phyloP scores from a whole-genome alignment of 2,797 vertebrate species.

The Peromyscus eremicus region DNA sequence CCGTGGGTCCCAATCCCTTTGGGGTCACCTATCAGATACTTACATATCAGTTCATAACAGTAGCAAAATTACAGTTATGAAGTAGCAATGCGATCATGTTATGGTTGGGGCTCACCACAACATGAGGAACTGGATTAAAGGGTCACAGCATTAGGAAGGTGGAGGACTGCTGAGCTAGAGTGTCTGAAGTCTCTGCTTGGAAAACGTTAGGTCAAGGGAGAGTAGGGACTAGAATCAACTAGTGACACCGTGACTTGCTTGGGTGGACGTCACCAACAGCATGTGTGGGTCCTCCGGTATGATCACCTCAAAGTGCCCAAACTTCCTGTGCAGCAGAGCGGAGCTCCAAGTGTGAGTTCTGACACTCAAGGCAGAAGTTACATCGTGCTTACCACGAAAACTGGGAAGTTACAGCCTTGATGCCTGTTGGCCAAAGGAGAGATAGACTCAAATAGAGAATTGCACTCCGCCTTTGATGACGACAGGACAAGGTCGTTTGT shows the following conservation, averaged over 20 bases:
- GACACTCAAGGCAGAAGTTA: background rate
- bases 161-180: background rate
- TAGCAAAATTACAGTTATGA: background rate
- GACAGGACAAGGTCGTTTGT: background rate
- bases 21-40: background rate
- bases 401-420: background rate
- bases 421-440: background rate
- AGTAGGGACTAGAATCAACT: background rate
- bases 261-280: background rate
- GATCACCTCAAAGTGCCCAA: background rate
- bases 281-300: background rate
- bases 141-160: background rate
- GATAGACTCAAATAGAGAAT: background rate
- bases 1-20: background rate
- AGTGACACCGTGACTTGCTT: background rate
- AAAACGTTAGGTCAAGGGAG: background rate
- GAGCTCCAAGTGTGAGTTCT: background rate
- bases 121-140: background rate
- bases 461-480: background rate
- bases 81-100: background rate
- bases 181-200: background rate
- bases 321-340: background rate
- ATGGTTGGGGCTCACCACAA: background rate
- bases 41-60: background rate
- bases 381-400: background rate